Evolutionary conservation across 2,888 invertebrate genomes (phyloP).

Genomic region (Drosophila subsilvestris): DNA sequence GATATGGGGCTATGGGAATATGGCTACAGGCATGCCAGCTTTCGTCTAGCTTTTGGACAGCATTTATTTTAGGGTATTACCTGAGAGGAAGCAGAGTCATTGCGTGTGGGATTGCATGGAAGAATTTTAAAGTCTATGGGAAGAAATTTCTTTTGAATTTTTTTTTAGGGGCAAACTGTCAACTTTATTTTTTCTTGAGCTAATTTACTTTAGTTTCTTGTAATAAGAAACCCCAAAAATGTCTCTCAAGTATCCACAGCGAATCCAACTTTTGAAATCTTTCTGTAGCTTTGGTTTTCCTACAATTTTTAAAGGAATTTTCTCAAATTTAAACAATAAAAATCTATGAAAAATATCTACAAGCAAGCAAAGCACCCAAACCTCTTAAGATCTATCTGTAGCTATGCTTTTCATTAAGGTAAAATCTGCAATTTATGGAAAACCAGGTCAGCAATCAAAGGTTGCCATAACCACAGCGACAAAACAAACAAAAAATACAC

Average conservation of each 20-base stretch:
- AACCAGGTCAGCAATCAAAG: slow-evolving; percentile 41
- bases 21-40: not conserved
- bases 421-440: slow-evolving; percentile 6
- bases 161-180: too few species aligned
- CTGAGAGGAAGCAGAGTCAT: not conserved
- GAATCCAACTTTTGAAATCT: not conserved
- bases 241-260: too few species aligned
- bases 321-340: not conserved
- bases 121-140: not conserved
- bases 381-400: not conserved
- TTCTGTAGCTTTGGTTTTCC: slow-evolving; percentile 5
- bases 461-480: slow-evolving; percentile 24
- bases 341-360: not conserved
- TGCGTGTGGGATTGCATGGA: not conserved
- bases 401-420: slow-evolving; percentile 7
- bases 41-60: not conserved
- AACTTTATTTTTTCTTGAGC: too few species aligned
- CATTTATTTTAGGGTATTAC: not conserved
- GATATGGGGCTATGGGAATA: slow-evolving; percentile 20
- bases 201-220: too few species aligned
- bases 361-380: not conserved
- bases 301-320: not conserved
- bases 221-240: too few species aligned
- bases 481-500: not conserved
- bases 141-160: not conserved